phyloP scores from a whole-genome alignment of 2,888 invertebrate species.

The Hypsopygia costalis region DNA sequence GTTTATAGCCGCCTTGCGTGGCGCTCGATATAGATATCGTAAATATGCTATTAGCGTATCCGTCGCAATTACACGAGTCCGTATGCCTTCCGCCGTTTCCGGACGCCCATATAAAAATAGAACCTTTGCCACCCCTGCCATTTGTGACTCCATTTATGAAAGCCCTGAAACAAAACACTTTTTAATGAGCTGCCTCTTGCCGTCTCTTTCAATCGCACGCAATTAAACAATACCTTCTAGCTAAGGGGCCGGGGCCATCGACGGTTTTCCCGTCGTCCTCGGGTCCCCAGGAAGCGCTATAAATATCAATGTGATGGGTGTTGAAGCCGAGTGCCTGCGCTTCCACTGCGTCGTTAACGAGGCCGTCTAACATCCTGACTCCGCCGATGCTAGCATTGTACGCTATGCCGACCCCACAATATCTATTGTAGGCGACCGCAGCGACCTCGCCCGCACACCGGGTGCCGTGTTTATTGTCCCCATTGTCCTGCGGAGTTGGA shows the following conservation, averaged over 20 bases:
- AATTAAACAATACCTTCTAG: conserved; percentile 80
- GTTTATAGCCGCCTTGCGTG: conserved; percentile 96
- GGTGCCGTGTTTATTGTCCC: conserved; percentile 99
- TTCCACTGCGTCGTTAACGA: conserved; percentile 97
- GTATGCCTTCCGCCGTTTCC: conserved; percentile 97
- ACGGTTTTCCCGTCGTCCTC: conserved; percentile 98
- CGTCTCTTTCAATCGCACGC: conserved; percentile 33
- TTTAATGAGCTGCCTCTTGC: conserved; percentile 59
- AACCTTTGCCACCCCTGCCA: conserved; percentile 95
- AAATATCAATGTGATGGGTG: conserved; percentile 96
- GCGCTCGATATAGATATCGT: conserved; percentile 98
- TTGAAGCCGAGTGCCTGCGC: conserved; percentile 95
- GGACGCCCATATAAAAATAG: conserved; percentile 99
- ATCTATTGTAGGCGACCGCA: conserved; percentile 96
- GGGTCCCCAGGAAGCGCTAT: conserved; percentile 98
- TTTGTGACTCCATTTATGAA: conserved; percentile 96
- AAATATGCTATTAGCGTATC: conserved; percentile 99
- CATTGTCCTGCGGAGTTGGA: conserved; percentile 98
- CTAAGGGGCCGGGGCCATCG: conserved; percentile 96
- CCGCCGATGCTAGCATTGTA: conserved; percentile 98
- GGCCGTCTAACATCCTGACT: conserved; percentile 98
- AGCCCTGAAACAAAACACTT: conserved; percentile 81
- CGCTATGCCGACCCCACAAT: conserved; percentile 98
- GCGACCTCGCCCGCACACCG: conserved; percentile 99
- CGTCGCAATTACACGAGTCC: conserved; percentile 99